Conservation (phyloP, 2,797 vertebrate genomes). For the Emydoidea blandingii region DNA sequence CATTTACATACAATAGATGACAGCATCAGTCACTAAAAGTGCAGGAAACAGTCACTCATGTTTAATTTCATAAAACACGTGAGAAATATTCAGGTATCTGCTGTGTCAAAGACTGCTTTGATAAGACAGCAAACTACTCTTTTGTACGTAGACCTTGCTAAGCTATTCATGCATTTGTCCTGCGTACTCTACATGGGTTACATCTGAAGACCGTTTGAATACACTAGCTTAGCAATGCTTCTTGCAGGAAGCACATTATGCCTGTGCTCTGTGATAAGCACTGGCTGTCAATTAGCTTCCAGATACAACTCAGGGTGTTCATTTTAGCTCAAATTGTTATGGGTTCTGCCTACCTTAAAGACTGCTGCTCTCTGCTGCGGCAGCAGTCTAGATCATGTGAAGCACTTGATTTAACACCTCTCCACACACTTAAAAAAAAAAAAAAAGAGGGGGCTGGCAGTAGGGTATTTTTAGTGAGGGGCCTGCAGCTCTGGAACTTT, state of each 20-base stretch:
- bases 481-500: neutral
- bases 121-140: neutral
- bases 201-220: rapidly evolving
- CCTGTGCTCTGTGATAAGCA: neutral
- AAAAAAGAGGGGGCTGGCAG: neutral
- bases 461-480: neutral
- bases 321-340: neutral
- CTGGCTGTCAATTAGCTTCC: neutral
- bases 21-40: neutral
- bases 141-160: neutral
- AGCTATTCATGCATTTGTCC: neutral
- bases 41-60: neutral
- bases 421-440: neutral
- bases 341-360: neutral
- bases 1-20: neutral
- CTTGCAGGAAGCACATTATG: rapidly evolving
- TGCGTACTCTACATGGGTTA: neutral
- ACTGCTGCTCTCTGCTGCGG: neutral
- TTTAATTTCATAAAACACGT: neutral
- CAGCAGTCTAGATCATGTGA: neutral
- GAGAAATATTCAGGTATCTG: neutral
- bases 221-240: rapidly evolving
- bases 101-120: neutral
- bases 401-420: neutral
- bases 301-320: neutral